Evolutionary conservation across 2,888 invertebrate species (phyloP), one percentile per base, ranked within the genome.

Genomic region (Scrobipalpa atriplicella): DNA sequence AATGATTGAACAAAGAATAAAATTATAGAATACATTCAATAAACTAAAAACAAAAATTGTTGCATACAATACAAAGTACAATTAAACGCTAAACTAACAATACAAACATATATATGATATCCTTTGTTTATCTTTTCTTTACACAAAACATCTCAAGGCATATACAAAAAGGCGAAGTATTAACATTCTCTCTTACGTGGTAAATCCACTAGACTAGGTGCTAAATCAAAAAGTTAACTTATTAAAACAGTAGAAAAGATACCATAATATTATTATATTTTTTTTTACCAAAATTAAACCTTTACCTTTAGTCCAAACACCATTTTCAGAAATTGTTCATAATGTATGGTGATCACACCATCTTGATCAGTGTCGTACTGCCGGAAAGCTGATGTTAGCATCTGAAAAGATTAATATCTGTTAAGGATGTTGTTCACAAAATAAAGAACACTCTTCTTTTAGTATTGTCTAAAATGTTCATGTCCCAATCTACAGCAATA

Each of bases 291-390:
- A 56, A 29, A 38, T 54, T 66, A 64, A 38, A 68, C 72, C 87
- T 92, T 89, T 92, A 96, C 94, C 93, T 96, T 96, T 63, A 97
- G 87, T 78, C 95, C 95, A 81, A 97, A 96, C 38, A 99, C 98
- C 96, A 99, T 97, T 77, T 95, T 96, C 68, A 99, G 94, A 87
- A 99, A 99, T 84, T 99, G 98, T 89, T 99, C 99, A 81, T 99
- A 99, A 77, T 97, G 96, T 78, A 99, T 98, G 65, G 97, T 97
- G 73, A 99, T 98, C 66, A 98, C 95, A n/a, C 99, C 99, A 89
- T 98, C 98, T 92, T 97, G 95, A 83, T 99, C 98, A 0, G 97
- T 97, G 85, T 99, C 99, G 79, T 95, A 95, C 73, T 96, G 96
- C 67, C 97, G 94, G 86, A 99, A 99, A 62, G 98, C 94, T 66